phyloP scores from a whole-genome alignment of 1,140 invertebrate species.

The Aphaenogaster rudis region DNA sequence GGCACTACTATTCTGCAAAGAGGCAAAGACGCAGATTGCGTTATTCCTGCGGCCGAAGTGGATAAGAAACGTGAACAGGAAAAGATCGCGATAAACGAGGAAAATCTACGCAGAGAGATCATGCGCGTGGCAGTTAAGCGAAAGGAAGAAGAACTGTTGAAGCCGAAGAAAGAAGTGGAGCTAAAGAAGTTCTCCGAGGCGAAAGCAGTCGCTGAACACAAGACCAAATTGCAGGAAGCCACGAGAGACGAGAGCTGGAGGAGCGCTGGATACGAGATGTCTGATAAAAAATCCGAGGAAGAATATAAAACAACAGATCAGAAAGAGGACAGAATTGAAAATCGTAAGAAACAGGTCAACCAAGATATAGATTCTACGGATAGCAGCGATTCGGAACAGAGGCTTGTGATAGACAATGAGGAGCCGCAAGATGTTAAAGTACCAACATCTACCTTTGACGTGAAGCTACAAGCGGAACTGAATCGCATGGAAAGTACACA shows the following conservation, averaged over 20 bases:
- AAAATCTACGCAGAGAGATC: conserved; percentile 72
- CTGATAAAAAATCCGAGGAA: conserved; percentile 65
- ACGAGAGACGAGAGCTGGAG: conserved; percentile 69
- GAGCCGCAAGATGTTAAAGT: conserved; percentile 81
- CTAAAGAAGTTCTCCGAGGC: conserved; percentile 74
- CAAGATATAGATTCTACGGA: conserved; percentile 88
- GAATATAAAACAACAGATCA: conserved; percentile 72
- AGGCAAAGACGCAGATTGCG: conserved; percentile 70
- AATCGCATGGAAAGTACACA: conserved; percentile 65
- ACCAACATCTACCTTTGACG: conserved; percentile 69
- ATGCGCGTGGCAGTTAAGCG: conserved; percentile 73
- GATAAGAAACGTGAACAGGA: conserved; percentile 67
- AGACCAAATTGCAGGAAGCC: conserved; percentile 65
- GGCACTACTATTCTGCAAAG: conserved; percentile 63
- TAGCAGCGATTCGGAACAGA: conserved; percentile 91
- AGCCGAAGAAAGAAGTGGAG: conserved; percentile 75
- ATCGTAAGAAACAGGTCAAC: conserved; percentile 83
- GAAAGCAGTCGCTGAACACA: conserved; percentile 70
- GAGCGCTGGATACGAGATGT: conserved; percentile 69
- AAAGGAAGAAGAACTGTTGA: conserved; percentile 78
- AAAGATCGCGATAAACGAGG: conserved; percentile 63
- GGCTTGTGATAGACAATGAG: conserved; percentile 88
- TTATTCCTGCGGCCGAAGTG: conserved; percentile 18
- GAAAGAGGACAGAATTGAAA: conserved; percentile 83
- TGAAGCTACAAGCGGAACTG: conserved; percentile 76